These are phyloP conservation scores for Peromyscus attwateri DNA, from an alignment of 2,797 vertebrate species.

Conservation along the genomic window DNA sequence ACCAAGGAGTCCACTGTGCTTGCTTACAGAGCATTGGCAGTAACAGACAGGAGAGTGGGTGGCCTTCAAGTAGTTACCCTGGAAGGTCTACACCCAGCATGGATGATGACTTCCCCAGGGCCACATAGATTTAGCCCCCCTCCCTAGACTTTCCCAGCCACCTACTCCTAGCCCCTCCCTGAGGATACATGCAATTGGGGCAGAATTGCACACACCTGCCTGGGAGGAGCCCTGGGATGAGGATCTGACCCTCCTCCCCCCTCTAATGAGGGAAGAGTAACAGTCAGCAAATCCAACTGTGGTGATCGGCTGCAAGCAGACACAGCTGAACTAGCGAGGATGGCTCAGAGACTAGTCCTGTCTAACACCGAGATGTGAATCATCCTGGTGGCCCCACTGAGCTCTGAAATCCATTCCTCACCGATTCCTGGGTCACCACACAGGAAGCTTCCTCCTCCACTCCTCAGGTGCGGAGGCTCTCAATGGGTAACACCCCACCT, in stretches of 20 bases:
- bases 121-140: neutral
- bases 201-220: neutral
- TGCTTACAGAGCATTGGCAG: no score
- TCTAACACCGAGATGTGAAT: neutral
- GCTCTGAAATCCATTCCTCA: neutral
- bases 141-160: neutral
- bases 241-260: neutral
- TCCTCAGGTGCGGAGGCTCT: no score
- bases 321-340: rapidly evolving
- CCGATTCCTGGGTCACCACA: neutral
- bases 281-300: neutral
- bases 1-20: neutral
- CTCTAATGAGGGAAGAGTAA: neutral
- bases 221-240: neutral
- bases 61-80: neutral
- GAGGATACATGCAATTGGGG: neutral
- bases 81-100: neutral
- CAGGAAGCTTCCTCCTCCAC: no score
- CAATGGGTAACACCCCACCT: rapidly evolving
- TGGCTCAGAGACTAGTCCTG: neutral
- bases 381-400: neutral
- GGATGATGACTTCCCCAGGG: neutral
- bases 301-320: neutral
- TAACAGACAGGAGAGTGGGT: neutral
- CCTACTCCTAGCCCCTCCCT: neutral